Evolutionary conservation across 2,113 vertebrate genomes (phyloP).

Genomic region (Apus apus): DNA sequence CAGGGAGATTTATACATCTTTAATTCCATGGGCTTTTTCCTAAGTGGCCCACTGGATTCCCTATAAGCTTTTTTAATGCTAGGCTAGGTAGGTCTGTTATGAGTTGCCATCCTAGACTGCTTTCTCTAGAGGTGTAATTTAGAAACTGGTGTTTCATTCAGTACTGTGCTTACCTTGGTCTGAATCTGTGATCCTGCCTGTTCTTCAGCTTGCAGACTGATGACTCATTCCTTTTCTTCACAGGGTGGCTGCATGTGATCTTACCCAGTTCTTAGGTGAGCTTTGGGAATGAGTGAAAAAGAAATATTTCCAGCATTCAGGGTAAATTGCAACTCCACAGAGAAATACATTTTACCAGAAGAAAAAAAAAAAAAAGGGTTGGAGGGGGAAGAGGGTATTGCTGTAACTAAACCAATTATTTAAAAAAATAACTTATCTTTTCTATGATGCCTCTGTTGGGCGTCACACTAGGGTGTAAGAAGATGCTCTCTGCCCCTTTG

Average conservation of each 20-base stretch:
- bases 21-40: background rate
- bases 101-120: background rate
- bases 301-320: conserved; percentile 9
- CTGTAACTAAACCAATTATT: background rate
- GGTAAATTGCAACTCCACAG: background rate
- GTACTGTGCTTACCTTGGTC: conserved; percentile 28
- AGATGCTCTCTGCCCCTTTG: background rate
- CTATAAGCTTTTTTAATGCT: background rate
- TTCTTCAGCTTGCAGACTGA: conserved; percentile 9
- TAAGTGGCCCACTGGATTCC: background rate
- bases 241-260: conserved; percentile 27
- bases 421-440: background rate
- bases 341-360: background rate
- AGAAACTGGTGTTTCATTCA: conserved; percentile 38
- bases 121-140: conserved; percentile 26
- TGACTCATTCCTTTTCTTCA: conserved; percentile 65
- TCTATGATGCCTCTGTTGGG: background rate
- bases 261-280: background rate
- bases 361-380: background rate
- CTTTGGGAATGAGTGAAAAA: conserved; percentile 33
- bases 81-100: background rate
- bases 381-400: background rate
- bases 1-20: background rate
- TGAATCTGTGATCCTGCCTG: background rate
- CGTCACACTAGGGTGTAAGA: background rate